Percentiles rank a stretch among this genome's conserved stretches.
These are phyloP conservation scores for Lasioglossum baleicum DNA, from an alignment of 1,140 invertebrate genomes.

Conservation along the genomic window DNA sequence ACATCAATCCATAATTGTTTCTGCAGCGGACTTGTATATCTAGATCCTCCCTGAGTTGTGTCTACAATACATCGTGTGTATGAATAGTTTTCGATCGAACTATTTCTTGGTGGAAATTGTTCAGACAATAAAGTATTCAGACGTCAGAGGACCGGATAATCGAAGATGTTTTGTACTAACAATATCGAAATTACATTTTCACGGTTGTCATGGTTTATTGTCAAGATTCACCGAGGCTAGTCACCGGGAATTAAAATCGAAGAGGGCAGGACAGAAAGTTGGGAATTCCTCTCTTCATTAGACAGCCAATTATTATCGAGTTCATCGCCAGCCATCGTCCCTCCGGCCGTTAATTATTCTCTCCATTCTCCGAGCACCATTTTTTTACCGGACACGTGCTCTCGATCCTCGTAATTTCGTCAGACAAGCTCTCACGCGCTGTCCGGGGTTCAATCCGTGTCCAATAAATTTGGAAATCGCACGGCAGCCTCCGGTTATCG, in stretches of 20 bases:
- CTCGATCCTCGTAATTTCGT: conserved; percentile 48
- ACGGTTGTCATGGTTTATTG: too few relatives aligned
- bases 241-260: background rate
- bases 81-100: too few relatives aligned
- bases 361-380: conserved; percentile 3
- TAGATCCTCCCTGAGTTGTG: too few relatives aligned
- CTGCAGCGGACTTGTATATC: too few relatives aligned
- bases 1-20: too few relatives aligned
- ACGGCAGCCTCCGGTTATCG: conserved; percentile 18
- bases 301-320: conserved; percentile 24
- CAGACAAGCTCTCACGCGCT: conserved; percentile 7
- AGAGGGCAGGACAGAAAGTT: background rate
- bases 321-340: conserved; percentile 9
- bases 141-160: too few relatives aligned
- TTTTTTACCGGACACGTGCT: conserved; percentile 33
- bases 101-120: too few relatives aligned
- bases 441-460: conserved; percentile 1
- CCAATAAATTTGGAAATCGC: conserved; percentile 49
- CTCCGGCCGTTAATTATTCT: conserved; percentile 9
- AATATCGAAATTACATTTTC: too few relatives aligned
- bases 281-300: conserved; percentile 27
- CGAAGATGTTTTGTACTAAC: too few relatives aligned
- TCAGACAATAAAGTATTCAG: too few relatives aligned
- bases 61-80: too few relatives aligned
- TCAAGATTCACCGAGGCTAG: too few relatives aligned